These are phyloP conservation scores for Enteromius radiatus DNA, from an alignment of 2,797 vertebrate species.

Conservation along the genomic window DNA sequence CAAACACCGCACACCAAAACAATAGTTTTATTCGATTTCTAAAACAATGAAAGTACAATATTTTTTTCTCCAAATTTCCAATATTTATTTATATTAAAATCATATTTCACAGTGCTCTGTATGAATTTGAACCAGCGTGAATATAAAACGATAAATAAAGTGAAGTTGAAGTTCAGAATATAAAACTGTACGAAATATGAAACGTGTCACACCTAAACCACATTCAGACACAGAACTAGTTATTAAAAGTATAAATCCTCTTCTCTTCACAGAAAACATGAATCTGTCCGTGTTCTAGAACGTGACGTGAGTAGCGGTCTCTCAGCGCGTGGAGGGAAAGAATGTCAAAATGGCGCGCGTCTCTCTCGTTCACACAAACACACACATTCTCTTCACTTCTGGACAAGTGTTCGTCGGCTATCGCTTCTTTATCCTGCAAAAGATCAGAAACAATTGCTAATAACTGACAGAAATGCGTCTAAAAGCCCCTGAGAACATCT, in stretches of 20 bases:
- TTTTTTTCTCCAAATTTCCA: background rate
- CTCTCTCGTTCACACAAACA: background rate
- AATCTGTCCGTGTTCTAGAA: too few species aligned
- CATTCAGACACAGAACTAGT: background rate
- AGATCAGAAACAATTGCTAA: background rate
- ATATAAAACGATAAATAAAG: constrained; percentile 14
- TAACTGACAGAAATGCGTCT: background rate
- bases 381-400: constrained; percentile 4
- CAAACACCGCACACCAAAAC: background rate
- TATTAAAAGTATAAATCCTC: constrained; percentile 1
- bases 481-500: background rate
- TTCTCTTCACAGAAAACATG: background rate
- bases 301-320: too few species aligned
- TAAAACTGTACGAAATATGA: constrained; percentile 11
- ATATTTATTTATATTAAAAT: background rate
- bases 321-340: too few species aligned
- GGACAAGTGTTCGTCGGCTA: background rate
- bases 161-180: constrained; percentile 1
- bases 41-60: background rate
- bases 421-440: background rate
- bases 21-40: constrained; percentile 2
- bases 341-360: background rate
- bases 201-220: background rate
- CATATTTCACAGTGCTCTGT: background rate
- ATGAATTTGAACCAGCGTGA: background rate